Base-by-base conservation (phyloP, 2,797 vertebrate genomes). In the Agapornis canus region DNA sequence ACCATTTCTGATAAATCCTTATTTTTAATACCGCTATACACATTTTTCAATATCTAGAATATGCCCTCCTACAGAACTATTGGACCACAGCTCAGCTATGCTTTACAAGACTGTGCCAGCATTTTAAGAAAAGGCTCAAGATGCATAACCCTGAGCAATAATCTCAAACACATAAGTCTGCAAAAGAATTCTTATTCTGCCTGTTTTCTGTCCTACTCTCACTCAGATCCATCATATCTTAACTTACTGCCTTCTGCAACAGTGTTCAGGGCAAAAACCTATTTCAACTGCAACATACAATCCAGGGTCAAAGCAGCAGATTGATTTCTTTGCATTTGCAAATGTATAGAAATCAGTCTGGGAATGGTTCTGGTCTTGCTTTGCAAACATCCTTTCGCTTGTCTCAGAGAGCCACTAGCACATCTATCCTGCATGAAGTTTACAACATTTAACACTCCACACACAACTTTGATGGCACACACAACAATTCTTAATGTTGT, bases 321-420 rank as follows among this genome's bases (percentile, higher is more conserved):
- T 69, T 70, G 60, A 83, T 91, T 94, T 52, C 31, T 72, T 57
- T 31, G 45, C 23, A 71, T 94, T 88, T 72, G 2, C 2, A 88
- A 83, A 84, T 40, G 39, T 25, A 69, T 49, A 71, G 49, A 77
- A 86, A 94, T 90, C 79, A 82, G 12, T 89, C 68, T 70, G 39
- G 20, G 20, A 82, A 75, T 9, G 13, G 35, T 68, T 85, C 65
- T 80, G 37, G 7, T 81, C 76, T 86, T 84, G 22, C 31, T 66
- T 70, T 8, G 4, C 68, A 93, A 92, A 48, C 27, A 76, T 12
- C 32, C 14, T 90, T 61, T 83, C 10, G 17, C 37, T 77, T 86
- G 21, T 45, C 83, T 87, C 48, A 60, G 5, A 83, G 17, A 32
- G 6, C 4, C 25, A 20, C 57, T 86, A 77, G 69, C 13, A 64